Conservation (phyloP, 2,797 vertebrate species). For the Picus viridis region DNA sequence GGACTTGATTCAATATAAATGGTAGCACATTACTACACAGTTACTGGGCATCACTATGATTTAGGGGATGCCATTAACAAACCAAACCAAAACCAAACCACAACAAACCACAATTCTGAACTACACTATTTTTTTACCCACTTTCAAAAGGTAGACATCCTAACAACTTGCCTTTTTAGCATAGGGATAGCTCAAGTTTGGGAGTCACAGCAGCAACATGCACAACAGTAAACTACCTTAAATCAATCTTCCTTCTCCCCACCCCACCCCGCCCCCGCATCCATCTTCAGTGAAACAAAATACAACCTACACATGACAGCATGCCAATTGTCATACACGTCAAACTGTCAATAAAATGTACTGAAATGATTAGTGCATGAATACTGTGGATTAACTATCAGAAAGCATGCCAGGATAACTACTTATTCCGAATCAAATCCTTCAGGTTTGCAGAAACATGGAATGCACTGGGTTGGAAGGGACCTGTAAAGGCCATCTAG, state of each 20-base stretch:
- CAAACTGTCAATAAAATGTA: not conserved
- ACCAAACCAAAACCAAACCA: too few species aligned
- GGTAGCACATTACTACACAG: not conserved
- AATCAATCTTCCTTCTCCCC: not conserved
- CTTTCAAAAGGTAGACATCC: not conserved
- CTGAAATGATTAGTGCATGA: not conserved
- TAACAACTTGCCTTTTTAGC: not conserved
- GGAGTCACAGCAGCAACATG: not conserved
- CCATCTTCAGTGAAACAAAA: not conserved
- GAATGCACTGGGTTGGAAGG: too few species aligned
- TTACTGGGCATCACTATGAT: not conserved
- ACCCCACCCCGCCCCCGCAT: not conserved
- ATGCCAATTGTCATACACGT: not conserved
- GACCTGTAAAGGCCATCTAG: too few species aligned
- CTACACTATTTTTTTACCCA: not conserved
- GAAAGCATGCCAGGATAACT: not conserved
- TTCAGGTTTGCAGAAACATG: not conserved
- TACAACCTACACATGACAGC: not conserved
- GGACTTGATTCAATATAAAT: not conserved
- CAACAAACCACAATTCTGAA: not conserved
- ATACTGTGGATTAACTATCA: not conserved
- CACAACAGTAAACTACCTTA: not conserved
- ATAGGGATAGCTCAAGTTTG: not conserved
- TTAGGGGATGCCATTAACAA: not conserved
- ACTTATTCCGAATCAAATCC: not conserved